Evolutionary conservation across 2,113 vertebrate genomes (phyloP).

Genomic region (Forbesichthys papilliferus): DNA sequence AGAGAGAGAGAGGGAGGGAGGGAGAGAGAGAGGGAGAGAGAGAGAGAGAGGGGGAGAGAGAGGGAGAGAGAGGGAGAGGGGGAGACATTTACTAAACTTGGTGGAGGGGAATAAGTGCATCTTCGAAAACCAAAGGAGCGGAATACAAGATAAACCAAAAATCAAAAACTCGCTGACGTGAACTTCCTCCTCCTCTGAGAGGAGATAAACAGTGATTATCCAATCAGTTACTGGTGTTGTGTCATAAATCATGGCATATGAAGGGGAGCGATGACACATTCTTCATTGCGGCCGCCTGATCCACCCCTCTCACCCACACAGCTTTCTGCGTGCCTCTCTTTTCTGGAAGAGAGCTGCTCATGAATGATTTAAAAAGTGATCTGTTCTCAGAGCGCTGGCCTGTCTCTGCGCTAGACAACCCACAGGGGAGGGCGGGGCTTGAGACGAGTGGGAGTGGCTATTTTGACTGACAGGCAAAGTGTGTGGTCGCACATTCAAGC

Average conservation of each 20-base stretch:
- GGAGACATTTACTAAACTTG: background rate
- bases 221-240: constrained; percentile 70
- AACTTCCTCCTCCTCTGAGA: constrained; percentile 54
- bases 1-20: constrained; percentile 37
- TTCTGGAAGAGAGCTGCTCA: constrained; percentile 52
- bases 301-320: constrained; percentile 3
- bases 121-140: constrained; percentile 45
- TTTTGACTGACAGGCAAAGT: background rate
- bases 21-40: constrained; percentile 4
- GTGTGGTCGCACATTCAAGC: background rate
- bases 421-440: constrained; percentile 57
- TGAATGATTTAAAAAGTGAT: constrained; percentile 77
- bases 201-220: constrained; percentile 75
- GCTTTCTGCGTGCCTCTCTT: constrained; percentile 68
- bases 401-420: constrained; percentile 44
- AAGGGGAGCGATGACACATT: constrained; percentile 63
- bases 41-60: background rate
- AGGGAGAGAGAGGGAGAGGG: background rate
- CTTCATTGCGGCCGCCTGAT: constrained; percentile 44
- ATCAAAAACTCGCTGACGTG: constrained; percentile 68
- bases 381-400: constrained; percentile 54
- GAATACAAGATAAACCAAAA: constrained; percentile 45
- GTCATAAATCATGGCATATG: constrained; percentile 74
- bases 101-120: constrained; percentile 5
- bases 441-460: constrained; percentile 31